Percentiles rank a stretch among this genome's conserved stretches.
Conservation (phyloP, 2,113 vertebrate genomes). For the Cricetomys ansorgei region DNA sequence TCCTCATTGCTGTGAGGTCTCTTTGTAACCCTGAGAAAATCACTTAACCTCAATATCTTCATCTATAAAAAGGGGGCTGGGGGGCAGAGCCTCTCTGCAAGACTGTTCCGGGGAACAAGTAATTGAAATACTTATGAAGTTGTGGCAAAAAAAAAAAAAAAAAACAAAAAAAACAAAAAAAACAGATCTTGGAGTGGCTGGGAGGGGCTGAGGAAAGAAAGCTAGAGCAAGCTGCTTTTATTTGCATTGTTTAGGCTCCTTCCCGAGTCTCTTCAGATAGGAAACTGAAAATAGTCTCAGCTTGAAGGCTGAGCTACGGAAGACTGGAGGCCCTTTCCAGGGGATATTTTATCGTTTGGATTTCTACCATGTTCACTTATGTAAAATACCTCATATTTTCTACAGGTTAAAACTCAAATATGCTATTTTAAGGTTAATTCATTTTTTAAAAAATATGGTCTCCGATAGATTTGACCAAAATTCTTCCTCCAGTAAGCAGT, state of each 20-base stretch:
- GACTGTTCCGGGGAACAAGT: constrained; percentile 70
- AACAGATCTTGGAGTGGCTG: constrained; percentile 68
- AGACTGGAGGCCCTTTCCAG: background rate
- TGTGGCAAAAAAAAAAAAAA: too few species aligned
- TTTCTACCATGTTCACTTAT: constrained; percentile 44
- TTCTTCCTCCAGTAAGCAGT: background rate
- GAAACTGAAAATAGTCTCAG: constrained; percentile 58
- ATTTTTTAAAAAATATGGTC: constrained; percentile 17
- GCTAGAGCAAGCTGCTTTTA: constrained; percentile 49
- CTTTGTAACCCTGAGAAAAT: constrained; percentile 83
- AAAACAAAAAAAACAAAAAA: too few species aligned
- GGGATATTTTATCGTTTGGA: constrained; percentile 12
- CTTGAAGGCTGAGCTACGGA: background rate
- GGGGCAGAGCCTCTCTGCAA: constrained; percentile 65
- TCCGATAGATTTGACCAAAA: constrained; percentile 19
- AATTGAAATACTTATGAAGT: constrained; percentile 82
- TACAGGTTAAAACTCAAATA: constrained; percentile 1
- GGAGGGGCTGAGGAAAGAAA: background rate
- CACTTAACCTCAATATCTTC: constrained; percentile 82
- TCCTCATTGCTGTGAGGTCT: constrained; percentile 63
- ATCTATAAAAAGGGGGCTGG: constrained; percentile 69
- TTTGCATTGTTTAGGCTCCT: constrained; percentile 57
- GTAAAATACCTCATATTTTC: constrained; percentile 10
- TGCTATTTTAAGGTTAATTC: constrained; percentile 54
- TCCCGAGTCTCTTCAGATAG: constrained; percentile 41